Evolutionary conservation across 2,888 invertebrate species (phyloP).

Genomic region (Oasisia sp.): DNA sequence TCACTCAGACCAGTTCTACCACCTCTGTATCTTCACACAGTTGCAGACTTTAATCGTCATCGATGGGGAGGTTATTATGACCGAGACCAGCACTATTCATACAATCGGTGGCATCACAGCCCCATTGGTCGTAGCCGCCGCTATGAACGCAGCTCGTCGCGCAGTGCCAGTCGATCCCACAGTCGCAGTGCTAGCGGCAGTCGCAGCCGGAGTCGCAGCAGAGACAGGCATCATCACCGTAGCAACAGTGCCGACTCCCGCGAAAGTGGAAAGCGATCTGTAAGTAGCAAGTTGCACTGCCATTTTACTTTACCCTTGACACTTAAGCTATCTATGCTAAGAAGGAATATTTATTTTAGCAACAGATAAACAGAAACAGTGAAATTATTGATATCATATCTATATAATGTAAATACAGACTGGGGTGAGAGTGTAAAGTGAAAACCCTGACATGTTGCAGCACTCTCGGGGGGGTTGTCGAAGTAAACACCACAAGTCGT

Average conservation of each 20-base stretch:
- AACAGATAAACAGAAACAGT: too few relatives aligned
- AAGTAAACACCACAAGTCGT: neutral
- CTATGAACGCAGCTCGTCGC: slow-evolving; percentile 35
- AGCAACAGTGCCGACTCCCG: slow-evolving; percentile 32
- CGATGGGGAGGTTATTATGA: slow-evolving; percentile 12
- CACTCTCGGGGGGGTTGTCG: neutral
- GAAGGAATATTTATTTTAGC: too few relatives aligned
- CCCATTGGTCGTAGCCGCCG: slow-evolving; percentile 27
- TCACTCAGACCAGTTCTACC: neutral
- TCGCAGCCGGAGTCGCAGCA: slow-evolving; percentile 30
- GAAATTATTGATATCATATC: too few relatives aligned
- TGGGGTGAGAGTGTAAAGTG: neutral
- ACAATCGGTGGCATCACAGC: slow-evolving; percentile 22
- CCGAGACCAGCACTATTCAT: slow-evolving; percentile 20
- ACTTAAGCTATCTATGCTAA: neutral
- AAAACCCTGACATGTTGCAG: neutral
- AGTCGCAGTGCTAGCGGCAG: slow-evolving; percentile 29
- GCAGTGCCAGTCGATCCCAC: slow-evolving; percentile 31
- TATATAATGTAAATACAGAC: too few relatives aligned
- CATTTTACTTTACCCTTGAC: neutral
- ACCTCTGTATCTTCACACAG: neutral
- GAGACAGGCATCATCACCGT: slow-evolving; percentile 32
- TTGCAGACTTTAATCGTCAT: slow-evolving; percentile 1
- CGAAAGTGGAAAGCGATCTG: slow-evolving; percentile 18
- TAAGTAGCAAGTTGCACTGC: neutral